These are phyloP conservation scores for Cydia amplana DNA, from an alignment of 1,140 invertebrate species.

Conservation along the genomic window DNA sequence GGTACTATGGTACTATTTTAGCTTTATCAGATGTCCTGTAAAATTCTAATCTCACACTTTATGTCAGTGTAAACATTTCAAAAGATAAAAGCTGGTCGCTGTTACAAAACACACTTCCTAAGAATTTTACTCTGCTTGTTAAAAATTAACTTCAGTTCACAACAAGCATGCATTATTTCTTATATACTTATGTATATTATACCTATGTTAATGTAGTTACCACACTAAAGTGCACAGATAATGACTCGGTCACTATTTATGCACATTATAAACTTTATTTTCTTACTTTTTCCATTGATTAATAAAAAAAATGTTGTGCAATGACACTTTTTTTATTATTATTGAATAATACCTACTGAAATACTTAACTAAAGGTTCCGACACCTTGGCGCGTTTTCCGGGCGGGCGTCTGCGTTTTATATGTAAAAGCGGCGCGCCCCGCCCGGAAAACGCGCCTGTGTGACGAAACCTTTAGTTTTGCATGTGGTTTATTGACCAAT, in stretches of 20 bases:
- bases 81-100: not conserved
- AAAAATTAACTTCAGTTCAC: not conserved
- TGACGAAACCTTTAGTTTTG: too few species aligned
- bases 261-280: not conserved
- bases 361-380: too few species aligned
- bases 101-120: not conserved
- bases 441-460: too few species aligned
- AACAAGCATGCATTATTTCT: slow-evolving; percentile 31
- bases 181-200: slow-evolving; percentile 5
- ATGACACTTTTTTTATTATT: not conserved
- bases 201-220: not conserved
- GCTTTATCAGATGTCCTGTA: too few species aligned
- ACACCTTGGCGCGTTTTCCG: too few species aligned
- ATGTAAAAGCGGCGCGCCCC: too few species aligned
- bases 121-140: not conserved
- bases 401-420: too few species aligned
- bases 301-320: not conserved
- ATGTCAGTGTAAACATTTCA: not conserved
- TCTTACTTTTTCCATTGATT: slow-evolving; percentile 1
- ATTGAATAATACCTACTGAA: too few species aligned
- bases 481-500: not conserved
- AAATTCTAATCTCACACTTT: too few species aligned
- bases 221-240: not conserved
- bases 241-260: not conserved
- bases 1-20: too few species aligned